Evolutionary conservation across 2,113 vertebrate genomes (phyloP).

Genomic region (Coptodon rendalli): DNA sequence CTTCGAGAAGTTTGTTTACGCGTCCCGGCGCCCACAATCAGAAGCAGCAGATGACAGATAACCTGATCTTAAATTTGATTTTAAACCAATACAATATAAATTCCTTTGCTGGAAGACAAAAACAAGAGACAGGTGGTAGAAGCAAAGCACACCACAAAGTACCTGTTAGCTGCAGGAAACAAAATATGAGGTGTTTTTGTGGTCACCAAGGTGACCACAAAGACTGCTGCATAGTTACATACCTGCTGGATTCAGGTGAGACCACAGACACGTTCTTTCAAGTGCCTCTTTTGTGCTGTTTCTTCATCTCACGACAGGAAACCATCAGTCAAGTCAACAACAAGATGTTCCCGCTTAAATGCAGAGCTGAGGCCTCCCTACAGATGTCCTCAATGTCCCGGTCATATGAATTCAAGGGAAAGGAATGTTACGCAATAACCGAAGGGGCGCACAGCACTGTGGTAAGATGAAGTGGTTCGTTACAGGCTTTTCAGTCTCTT

Average conservation of each 20-base stretch:
- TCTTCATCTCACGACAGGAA: conserved; percentile 62
- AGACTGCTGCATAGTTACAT: conserved; percentile 34
- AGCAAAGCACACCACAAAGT: not conserved
- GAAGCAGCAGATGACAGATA: not conserved
- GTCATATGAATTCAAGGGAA: not conserved
- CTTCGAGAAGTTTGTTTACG: not conserved
- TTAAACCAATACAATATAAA: not conserved
- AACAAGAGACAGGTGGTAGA: not conserved
- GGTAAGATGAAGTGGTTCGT: not conserved
- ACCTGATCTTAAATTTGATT: not conserved
- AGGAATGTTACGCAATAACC: not conserved
- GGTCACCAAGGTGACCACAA: conserved; percentile 46
- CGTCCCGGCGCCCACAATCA: not conserved
- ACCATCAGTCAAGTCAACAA: conserved; percentile 46
- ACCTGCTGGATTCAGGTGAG: conserved; percentile 60
- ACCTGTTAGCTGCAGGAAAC: not conserved
- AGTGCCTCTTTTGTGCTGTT: not conserved
- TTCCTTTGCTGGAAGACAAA: not conserved
- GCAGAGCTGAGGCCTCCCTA: not conserved
- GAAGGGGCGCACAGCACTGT: not conserved
- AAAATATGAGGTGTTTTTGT: conserved; percentile 52
- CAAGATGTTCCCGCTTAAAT: not conserved
- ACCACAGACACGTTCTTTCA: conserved; percentile 40
- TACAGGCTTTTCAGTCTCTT: not conserved
- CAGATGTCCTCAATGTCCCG: not conserved